Base-by-base conservation (phyloP, 2,888 invertebrate genomes). In the Tolmerus cingulatus region DNA sequence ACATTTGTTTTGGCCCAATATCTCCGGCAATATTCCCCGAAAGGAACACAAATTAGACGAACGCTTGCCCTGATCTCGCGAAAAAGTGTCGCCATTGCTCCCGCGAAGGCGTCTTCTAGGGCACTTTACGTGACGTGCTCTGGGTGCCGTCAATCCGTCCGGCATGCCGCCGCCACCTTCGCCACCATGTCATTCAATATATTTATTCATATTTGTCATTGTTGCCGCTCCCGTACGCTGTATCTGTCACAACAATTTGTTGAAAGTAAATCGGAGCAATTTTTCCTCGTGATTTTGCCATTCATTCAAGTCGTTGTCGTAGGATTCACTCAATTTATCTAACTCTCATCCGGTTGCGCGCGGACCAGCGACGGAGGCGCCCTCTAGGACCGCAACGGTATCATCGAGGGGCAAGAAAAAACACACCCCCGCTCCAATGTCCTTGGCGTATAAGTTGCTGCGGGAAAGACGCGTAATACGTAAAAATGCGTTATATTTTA, bases 231-330 rank as follows among this genome's bases (percentile, higher is more conserved):
- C 78, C 5, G 77, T 37, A 14, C 30, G 66, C 86, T 85, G 85
- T 77, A 87, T 77, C 85, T 87, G 87, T 87, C 86, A 87, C 85
- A 87, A 87, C 85, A 87, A 87, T 87, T 87, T 87, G 87, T 86
- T 85, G 87, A 86, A 87, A 87, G 87, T 87, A 87, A 87, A 87
- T 87, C 79, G 87, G 40, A n/a, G 85, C 74, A 85, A 87, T 87
- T 87, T 87, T 87, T 87, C 23, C 85, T 87, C 78, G 23, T 85
- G 86, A 87, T 87, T 87, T 85, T 40, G 78, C 78, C 79, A 87
- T 87, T 87, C 79, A 87, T 87, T 79, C 57, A 86, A 85, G 87
- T 87, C 85, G 74, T 87, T 86, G 78, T 87, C 85, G 79, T 79
- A 79, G 74, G 74, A 78, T 86, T 78, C 86, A 84, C 77, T 87